These are phyloP conservation scores for Urosaurus nigricauda DNA, from an alignment of 2,797 vertebrate species.

Conservation along the genomic window DNA sequence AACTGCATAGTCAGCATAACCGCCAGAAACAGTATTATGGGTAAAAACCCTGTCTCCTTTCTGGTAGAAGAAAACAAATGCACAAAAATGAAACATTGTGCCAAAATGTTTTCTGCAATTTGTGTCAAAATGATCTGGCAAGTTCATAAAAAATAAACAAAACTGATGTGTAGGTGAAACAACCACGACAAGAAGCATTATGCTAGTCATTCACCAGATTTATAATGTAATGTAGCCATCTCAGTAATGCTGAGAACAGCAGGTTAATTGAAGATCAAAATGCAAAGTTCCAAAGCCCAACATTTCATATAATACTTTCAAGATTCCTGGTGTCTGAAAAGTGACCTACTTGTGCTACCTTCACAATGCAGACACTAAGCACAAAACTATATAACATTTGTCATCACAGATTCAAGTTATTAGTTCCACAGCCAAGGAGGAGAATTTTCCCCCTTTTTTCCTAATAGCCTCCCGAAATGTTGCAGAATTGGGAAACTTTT, in stretches of 20 bases:
- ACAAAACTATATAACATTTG: neutral
- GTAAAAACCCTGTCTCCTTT: conserved; percentile 92
- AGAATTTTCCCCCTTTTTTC: neutral
- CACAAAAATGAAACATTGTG: neutral
- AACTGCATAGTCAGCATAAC: conserved; percentile 89
- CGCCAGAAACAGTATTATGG: conserved; percentile 83
- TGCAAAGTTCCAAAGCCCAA: neutral
- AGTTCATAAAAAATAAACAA: neutral
- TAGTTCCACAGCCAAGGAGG: neutral
- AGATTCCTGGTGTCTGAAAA: neutral
- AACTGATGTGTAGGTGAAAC: neutral
- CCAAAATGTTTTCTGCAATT: conserved; percentile 31
- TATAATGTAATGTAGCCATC: conserved; percentile 22
- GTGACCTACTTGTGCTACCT: accelerated
- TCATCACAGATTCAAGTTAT: neutral
- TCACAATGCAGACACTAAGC: neutral
- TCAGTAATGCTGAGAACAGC: conserved; percentile 1
- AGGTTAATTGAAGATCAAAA: conserved; percentile 18
- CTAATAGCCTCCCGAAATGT: neutral
- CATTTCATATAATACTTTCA: conserved; percentile 13
- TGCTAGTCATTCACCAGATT: neutral
- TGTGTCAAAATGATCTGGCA: neutral
- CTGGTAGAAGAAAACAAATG: conserved; percentile 72
- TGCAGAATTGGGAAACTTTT: neutral
- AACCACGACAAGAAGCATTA: accelerated